A percentile compares a stretch with the other conserved stretches of the same genome.
Evolutionary conservation across 2,797 vertebrate genomes (phyloP).

Genomic region (Valencia hispanica): DNA sequence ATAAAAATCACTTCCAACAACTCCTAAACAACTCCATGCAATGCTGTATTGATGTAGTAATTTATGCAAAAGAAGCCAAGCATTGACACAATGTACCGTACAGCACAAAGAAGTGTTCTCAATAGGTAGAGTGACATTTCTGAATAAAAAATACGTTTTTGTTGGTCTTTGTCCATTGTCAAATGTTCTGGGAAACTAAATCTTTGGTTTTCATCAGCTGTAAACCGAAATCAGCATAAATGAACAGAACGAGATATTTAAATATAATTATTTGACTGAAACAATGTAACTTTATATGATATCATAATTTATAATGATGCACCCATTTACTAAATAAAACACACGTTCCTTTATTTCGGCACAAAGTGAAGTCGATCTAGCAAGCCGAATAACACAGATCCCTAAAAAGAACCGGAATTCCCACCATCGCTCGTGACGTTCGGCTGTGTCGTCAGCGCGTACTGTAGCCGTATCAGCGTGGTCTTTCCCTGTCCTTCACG

Average conservation of each 20-base stretch:
- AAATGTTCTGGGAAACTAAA: background rate
- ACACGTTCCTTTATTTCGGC: background rate
- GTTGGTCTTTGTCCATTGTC: background rate
- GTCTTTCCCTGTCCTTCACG: constrained; percentile 63
- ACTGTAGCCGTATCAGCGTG: background rate
- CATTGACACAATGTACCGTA: background rate
- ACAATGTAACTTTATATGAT: background rate
- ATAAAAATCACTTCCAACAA: too few relatives aligned
- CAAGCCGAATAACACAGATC: background rate
- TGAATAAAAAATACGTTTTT: background rate
- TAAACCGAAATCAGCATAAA: background rate
- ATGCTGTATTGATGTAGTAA: background rate
- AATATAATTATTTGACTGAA: background rate
- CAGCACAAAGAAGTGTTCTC: background rate
- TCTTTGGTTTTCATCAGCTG: background rate
- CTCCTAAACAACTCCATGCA: background rate
- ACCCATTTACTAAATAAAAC: background rate
- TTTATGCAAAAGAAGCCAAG: background rate
- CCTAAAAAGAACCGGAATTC: background rate
- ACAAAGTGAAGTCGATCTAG: background rate
- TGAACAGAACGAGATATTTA: background rate
- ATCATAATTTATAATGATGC: background rate
- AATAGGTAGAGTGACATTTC: background rate
- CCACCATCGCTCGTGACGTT: background rate
- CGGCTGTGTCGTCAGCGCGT: constrained; percentile 59